Percentiles rank a stretch among this genome's conserved stretches.
These are phyloP conservation scores for Montipora foliosa DNA, from an alignment of 64 coral and sea anemone genomes.

Conservation along the genomic window DNA sequence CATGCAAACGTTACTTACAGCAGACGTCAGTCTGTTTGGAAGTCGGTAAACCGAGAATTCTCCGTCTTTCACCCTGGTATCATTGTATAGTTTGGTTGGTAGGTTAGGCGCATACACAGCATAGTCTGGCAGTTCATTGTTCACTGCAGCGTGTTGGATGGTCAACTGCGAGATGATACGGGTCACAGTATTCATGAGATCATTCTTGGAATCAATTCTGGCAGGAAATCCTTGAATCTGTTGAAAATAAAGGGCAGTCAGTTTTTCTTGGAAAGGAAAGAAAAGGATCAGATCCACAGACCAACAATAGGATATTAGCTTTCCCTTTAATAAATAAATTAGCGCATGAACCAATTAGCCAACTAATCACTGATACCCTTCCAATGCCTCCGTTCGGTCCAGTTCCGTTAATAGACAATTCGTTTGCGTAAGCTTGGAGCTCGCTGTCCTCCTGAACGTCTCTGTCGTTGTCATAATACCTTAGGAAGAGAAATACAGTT, in stretches of 20 bases:
- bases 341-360: too few species aligned
- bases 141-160: slow-evolving; percentile 42
- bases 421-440: slow-evolving; percentile 56
- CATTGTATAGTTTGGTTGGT: slow-evolving; percentile 78
- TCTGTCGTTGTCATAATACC: slow-evolving; percentile 45
- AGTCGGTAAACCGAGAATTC: slow-evolving; percentile 25
- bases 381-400: slow-evolving; percentile 58
- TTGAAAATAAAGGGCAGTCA: not conserved
- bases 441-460: slow-evolving; percentile 31
- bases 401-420: slow-evolving; percentile 49
- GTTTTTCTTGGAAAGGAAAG: too few species aligned
- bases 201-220: slow-evolving; percentile 24
- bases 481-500: not conserved
- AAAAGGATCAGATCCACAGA: too few species aligned
- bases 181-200: slow-evolving; percentile 50
- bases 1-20: slow-evolving; percentile 34
- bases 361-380: slow-evolving; percentile 25
- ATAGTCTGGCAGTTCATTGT: slow-evolving; percentile 54
- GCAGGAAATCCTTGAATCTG: slow-evolving; percentile 73
- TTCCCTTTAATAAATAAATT: too few species aligned
- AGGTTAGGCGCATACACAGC: slow-evolving; percentile 57
- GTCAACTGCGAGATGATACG: slow-evolving; percentile 59
- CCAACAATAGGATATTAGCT: too few species aligned
- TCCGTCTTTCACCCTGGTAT: slow-evolving; percentile 26
- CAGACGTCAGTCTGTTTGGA: slow-evolving; percentile 38